A percentile compares a stretch with the other conserved stretches of the same genome.
These are phyloP conservation scores for Eriosoma lanigerum DNA, from an alignment of 1,140 invertebrate genomes.

Conservation along the genomic window DNA sequence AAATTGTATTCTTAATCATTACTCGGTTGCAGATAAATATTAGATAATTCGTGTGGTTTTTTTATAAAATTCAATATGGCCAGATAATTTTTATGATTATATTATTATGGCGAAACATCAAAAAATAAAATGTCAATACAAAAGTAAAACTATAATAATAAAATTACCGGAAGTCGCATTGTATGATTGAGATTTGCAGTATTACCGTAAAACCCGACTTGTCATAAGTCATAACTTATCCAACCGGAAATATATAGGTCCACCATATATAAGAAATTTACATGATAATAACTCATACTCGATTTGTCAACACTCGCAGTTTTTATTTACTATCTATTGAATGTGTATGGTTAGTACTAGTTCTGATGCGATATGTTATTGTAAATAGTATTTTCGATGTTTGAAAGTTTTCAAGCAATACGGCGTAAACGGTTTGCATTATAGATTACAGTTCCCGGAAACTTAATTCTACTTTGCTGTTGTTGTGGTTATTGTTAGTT, in stretches of 20 bases:
- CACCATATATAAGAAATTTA: background rate
- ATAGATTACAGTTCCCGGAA: background rate
- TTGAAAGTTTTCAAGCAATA: background rate
- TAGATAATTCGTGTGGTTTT: no score
- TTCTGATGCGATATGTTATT: no score
- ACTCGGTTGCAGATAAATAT: no score
- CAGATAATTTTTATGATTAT: background rate
- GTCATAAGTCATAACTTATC: background rate
- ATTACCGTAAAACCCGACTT: background rate
- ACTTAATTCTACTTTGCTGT: background rate
- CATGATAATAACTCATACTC: constrained; percentile 1
- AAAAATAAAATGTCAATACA: no score
- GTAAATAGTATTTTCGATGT: constrained; percentile 4
- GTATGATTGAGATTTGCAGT: background rate
- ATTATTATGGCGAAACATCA: no score
- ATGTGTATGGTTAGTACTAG: background rate
- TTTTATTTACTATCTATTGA: background rate
- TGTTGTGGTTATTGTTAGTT: background rate
- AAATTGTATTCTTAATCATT: no score
- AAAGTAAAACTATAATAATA: no score
- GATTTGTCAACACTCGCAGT: background rate
- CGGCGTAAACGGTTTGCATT: constrained; percentile 1
- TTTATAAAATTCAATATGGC: no score
- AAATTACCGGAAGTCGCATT: background rate
- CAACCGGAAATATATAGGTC: background rate